Evolutionary conservation across 2,113 vertebrate species (phyloP), one percentile per base, ranked within the genome.

Genomic region (Furnarius figulus): DNA sequence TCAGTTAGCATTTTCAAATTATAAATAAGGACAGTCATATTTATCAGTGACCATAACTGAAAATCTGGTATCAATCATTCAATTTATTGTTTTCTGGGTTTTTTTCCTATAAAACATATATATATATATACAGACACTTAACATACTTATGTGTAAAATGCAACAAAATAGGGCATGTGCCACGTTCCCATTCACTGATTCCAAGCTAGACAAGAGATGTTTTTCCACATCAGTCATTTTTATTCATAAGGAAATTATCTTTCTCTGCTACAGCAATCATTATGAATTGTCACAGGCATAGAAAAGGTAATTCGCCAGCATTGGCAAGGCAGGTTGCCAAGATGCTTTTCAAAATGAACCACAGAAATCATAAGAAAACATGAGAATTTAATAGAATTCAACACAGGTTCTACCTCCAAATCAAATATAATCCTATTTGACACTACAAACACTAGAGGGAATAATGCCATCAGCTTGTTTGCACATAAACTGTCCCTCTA

Each of bases 161-260:
- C 33, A 93, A 35, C 24, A 79, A 62, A 85, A 55, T 0, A 81
- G n/a, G 50, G 78, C 3, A 44, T 5, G 12, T 44, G 39, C 44
- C 14, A 9, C 83, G 82, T 76, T 62, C 35, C 37, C 47, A 79
- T 91, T 84, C 67, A 76, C 33, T 19, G 9, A 85, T 42, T 85
- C 42, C 52, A 89, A 66, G 14, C 13, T 39, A 63, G 42, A 86
- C 25, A 73, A 71, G 49, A 73, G 14, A 85, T 37, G 5, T 58
- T 85, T 79, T 89, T 93, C n/a, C 66, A 65, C 37, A 86, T 27
- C 50, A 86, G 53, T 59, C 61, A 81, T 72, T 90, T 83, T 94
- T 40, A 46, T 67, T 67, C 61, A 59, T 8, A 14, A 33, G 44
- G 65, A 83, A 96, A 82, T 49, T 23, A 65, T 30, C 42, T 65